Percentiles rank a stretch among this genome's conserved stretches.
phyloP scores from a whole-genome alignment of 2,888 invertebrate genomes.

The Scaptomyza reducta region DNA sequence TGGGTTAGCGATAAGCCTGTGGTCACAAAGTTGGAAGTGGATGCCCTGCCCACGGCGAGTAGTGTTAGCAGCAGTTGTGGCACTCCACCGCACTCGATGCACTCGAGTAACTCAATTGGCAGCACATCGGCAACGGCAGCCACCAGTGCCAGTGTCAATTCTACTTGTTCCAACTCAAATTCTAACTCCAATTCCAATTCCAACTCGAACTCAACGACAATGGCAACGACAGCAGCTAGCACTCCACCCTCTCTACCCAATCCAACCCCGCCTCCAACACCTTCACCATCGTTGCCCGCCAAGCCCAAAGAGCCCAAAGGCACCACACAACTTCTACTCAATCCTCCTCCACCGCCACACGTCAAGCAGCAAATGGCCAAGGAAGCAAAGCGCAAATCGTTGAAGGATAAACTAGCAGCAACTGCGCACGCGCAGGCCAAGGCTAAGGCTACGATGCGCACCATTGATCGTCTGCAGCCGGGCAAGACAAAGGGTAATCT shows the following conservation, averaged over 20 bases:
- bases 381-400: constrained; percentile 83
- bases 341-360: constrained; percentile 84
- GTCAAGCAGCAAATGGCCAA: constrained; percentile 83
- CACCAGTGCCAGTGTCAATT: constrained; percentile 68
- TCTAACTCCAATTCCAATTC: constrained; percentile 44
- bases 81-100: constrained; percentile 82
- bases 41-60: constrained; percentile 62
- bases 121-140: constrained; percentile 83
- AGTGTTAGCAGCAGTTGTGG: constrained; percentile 82
- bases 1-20: constrained; percentile 78
- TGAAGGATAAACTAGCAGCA: constrained; percentile 83
- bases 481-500: constrained; percentile 95
- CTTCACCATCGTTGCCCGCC: constrained; percentile 36
- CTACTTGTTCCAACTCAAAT: constrained; percentile 61
- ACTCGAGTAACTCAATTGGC: constrained; percentile 81
- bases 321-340: constrained; percentile 81
- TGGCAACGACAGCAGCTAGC: constrained; percentile 38
- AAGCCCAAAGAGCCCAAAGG: constrained; percentile 81
- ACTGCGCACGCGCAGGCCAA: constrained; percentile 85
- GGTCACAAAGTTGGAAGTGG: constrained; percentile 41
- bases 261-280: constrained; percentile 27
- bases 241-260: constrained; percentile 18
- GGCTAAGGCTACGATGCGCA: constrained; percentile 87
- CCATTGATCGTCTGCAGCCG: constrained; percentile 92
- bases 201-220: constrained; percentile 28